phyloP scores from a whole-genome alignment of 2,888 invertebrate species.

The Drosophila meridiana region DNA sequence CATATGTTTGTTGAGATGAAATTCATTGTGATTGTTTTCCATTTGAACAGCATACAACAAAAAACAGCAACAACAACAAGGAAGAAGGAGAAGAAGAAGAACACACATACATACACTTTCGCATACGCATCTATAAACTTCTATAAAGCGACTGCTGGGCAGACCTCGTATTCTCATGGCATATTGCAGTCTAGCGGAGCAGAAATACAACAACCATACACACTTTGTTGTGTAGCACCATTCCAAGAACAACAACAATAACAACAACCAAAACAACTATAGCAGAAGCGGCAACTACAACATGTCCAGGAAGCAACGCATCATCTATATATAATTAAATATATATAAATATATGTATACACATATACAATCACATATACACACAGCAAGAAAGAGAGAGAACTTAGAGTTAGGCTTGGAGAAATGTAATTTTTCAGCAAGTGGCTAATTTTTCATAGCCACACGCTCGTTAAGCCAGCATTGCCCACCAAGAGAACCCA shows the following conservation, averaged over 20 bases:
- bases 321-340: constrained; percentile 43
- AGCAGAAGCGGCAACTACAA: constrained; percentile 30
- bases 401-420: constrained; percentile 52
- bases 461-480: constrained; percentile 52
- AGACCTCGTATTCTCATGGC: constrained; percentile 52
- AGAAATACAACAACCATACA: constrained; percentile 44
- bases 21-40: constrained; percentile 6
- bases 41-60: constrained; percentile 3
- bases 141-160: constrained; percentile 46
- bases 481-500: constrained; percentile 39
- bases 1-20: background rate
- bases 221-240: constrained; percentile 71
- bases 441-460: constrained; percentile 80
- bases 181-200: constrained; percentile 42
- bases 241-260: constrained; percentile 51
- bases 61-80: background rate
- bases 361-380: constrained; percentile 9
- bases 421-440: constrained; percentile 68
- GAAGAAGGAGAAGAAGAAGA: background rate
- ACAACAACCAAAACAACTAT: constrained; percentile 14
- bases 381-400: constrained; percentile 17
- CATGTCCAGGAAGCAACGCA: constrained; percentile 31
- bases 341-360: constrained; percentile 13
- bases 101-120: constrained; percentile 16
- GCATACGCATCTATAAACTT: constrained; percentile 33